These are phyloP conservation scores for Ispidina picta DNA, from an alignment of 2,797 vertebrate species.

Conservation along the genomic window DNA sequence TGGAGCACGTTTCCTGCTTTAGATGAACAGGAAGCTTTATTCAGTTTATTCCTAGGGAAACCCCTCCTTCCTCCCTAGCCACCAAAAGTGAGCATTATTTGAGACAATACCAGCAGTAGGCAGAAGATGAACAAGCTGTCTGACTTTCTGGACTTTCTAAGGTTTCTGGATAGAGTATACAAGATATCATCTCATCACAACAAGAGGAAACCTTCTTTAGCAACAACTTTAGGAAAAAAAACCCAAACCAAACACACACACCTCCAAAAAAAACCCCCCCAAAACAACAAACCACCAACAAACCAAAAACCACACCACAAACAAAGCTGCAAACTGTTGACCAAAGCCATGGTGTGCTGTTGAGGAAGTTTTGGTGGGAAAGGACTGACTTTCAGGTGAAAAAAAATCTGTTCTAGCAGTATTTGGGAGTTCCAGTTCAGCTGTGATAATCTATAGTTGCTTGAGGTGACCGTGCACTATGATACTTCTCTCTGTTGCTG, in stretches of 20 bases:
- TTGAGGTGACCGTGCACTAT: background rate
- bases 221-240: background rate
- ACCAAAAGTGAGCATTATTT: slow-evolving; percentile 43
- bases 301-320: background rate
- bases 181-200: background rate
- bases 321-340: background rate
- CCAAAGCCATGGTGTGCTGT: background rate
- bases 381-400: background rate
- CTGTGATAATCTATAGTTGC: background rate
- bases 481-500: background rate
- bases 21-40: slow-evolving; percentile 49
- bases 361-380: slow-evolving; percentile 16
- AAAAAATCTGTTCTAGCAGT: background rate
- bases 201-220: background rate
- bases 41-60: slow-evolving; percentile 64
- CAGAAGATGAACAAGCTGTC: background rate
- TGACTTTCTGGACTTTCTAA: background rate
- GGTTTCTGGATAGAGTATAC: background rate
- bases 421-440: background rate
- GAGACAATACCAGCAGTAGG: background rate
- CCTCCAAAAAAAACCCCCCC: too few relatives aligned
- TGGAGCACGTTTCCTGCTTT: slow-evolving; percentile 63
- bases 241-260: background rate
- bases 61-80: slow-evolving; percentile 21
- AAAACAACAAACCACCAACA: background rate